Evolutionary conservation across 1,140 invertebrate genomes (phyloP).

Genomic region (Streblospio benedicti): DNA sequence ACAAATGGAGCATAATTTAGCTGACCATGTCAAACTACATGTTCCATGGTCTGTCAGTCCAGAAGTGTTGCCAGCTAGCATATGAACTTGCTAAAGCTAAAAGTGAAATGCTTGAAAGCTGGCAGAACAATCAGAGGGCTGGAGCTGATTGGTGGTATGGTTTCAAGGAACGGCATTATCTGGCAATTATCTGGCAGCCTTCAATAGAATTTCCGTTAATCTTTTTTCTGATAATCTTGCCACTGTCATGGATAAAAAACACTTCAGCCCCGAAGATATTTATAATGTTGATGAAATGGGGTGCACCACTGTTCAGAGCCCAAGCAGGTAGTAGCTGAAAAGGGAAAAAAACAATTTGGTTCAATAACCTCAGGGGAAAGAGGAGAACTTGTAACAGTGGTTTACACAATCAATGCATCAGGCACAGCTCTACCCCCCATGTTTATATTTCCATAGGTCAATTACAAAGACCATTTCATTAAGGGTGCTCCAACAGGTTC

Average conservation of each 20-base stretch:
- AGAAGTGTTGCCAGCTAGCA: no score
- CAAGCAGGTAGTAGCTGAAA: conserved; percentile 41
- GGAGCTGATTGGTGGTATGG: conserved; percentile 45
- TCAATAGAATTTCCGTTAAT: conserved; percentile 45
- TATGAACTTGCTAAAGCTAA: no score
- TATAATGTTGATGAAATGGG: conserved; percentile 51
- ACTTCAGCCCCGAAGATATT: conserved; percentile 32
- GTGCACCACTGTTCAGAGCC: conserved; percentile 46
- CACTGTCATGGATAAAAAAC: conserved; percentile 21
- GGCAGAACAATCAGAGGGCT: conserved; percentile 30
- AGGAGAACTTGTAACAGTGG: conserved; percentile 33
- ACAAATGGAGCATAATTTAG: no score
- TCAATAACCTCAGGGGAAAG: conserved; percentile 45
- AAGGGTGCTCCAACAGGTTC: conserved; percentile 43
- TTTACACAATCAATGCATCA: conserved; percentile 21
- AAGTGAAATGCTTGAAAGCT: no score
- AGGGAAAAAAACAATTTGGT: conserved; percentile 45
- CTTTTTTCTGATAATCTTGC: conserved; percentile 25
- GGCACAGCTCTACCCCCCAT: conserved; percentile 32
- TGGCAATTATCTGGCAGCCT: conserved; percentile 46
- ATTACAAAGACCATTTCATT: conserved; percentile 40
- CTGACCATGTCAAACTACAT: no score
- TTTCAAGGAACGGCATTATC: conserved; percentile 42
- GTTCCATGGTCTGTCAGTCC: no score
- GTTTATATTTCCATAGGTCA: conserved; percentile 33